These are phyloP conservation scores for Xylocampa areola DNA, from an alignment of 2,888 invertebrate species.

Conservation along the genomic window DNA sequence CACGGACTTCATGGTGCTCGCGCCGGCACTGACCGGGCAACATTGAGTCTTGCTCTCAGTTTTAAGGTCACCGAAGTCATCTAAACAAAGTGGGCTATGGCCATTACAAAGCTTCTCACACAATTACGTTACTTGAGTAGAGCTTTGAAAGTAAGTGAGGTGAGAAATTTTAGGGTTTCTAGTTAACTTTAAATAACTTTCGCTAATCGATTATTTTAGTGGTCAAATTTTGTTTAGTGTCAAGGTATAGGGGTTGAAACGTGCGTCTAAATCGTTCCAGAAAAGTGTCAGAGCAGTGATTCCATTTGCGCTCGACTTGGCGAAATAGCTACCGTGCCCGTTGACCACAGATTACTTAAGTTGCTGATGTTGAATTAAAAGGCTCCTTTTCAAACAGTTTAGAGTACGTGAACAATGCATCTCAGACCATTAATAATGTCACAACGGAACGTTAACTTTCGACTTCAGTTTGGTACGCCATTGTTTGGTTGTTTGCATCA, in stretches of 20 bases:
- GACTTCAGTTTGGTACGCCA: constrained; percentile 54
- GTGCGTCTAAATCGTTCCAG: no score
- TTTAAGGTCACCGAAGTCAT: constrained; percentile 33
- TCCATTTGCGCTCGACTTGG: no score
- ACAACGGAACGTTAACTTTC: constrained; percentile 59
- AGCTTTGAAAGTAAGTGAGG: constrained; percentile 11
- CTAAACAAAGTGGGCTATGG: constrained; percentile 1
- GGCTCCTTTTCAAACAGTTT: constrained; percentile 11
- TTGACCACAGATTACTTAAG: no score
- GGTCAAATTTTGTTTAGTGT: no score
- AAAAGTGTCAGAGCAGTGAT: no score
- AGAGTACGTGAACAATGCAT: constrained; percentile 40
- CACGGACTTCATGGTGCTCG: constrained; percentile 10
- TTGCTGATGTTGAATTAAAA: constrained; percentile 10
- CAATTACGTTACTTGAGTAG: background rate
- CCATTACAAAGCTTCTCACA: constrained; percentile 11
- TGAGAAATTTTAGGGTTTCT: constrained; percentile 9
- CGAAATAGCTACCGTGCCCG: no score
- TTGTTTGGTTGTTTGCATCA: constrained; percentile 51
- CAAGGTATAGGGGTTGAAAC: no score
- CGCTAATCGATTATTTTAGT: no score
- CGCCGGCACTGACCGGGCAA: constrained; percentile 36
- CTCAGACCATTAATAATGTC: constrained; percentile 53
- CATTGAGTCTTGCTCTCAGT: constrained; percentile 15
- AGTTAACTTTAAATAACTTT: no score